Conservation (phyloP, 64 coral and sea anemone species). For the Orbicella faveolata region DNA sequence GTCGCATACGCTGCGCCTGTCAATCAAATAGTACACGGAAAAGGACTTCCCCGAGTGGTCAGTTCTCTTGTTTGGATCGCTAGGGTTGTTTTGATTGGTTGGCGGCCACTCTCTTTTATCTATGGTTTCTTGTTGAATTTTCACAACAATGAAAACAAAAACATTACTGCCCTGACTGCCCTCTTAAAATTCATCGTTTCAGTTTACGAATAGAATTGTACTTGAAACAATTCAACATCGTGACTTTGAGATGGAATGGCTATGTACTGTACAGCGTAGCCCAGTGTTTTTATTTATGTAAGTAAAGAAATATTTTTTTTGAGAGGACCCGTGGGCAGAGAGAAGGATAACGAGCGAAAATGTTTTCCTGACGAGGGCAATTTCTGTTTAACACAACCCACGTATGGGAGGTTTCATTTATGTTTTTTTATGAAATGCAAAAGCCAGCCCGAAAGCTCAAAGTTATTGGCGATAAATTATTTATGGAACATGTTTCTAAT, state of each 20-base stretch:
- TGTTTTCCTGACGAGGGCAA: background rate
- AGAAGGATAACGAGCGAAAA: background rate
- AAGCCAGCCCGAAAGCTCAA: background rate
- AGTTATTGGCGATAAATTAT: constrained; percentile 2
- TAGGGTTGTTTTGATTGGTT: background rate
- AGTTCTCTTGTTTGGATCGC: constrained; percentile 13
- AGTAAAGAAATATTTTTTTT: too few relatives aligned
- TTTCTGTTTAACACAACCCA: background rate
- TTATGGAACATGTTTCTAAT: constrained; percentile 1
- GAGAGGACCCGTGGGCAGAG: background rate
- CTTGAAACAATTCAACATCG: background rate
- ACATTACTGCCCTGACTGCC: background rate
- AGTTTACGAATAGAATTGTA: background rate
- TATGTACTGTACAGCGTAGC: too few relatives aligned
- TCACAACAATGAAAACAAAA: constrained; percentile 11
- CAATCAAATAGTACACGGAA: constrained; percentile 25
- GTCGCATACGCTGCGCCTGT: background rate
- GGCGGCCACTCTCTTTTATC: constrained; percentile 1
- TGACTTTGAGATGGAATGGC: background rate
- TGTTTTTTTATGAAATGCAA: constrained; percentile 2
- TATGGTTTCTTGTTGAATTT: background rate
- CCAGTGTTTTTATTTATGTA: too few relatives aligned
- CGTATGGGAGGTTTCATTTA: background rate
- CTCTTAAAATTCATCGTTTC: background rate
- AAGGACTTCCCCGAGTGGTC: constrained; percentile 15